Evolutionary conservation across 2,797 vertebrate genomes (phyloP).

Genomic region (Siniperca undulata): DNA sequence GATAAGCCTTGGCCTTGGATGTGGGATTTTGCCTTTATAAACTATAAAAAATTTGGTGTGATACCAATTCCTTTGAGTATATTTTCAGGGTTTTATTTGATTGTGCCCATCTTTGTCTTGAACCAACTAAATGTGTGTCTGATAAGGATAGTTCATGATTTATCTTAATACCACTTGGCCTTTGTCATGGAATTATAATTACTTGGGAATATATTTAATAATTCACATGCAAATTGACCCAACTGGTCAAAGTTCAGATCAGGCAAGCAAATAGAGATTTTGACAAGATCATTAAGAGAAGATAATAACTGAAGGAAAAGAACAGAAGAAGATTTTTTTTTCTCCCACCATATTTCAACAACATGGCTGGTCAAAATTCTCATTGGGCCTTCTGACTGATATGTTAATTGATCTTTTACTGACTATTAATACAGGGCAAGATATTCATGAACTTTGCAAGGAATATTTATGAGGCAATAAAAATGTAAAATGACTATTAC

Average conservation of each 20-base stretch:
- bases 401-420: constrained; percentile 86
- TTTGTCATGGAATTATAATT: constrained; percentile 44
- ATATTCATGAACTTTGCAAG: constrained; percentile 79
- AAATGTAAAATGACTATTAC: constrained; percentile 77
- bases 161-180: constrained; percentile 12
- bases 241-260: constrained; percentile 71
- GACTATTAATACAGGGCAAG: constrained; percentile 78
- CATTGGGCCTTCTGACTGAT: constrained; percentile 61
- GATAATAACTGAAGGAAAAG: constrained; percentile 52
- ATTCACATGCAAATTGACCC: constrained; percentile 74
- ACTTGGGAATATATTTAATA: constrained; percentile 67
- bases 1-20: background rate
- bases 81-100: constrained; percentile 11
- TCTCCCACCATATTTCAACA: constrained; percentile 20
- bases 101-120: background rate
- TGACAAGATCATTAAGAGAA: constrained; percentile 59
- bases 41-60: background rate
- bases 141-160: constrained; percentile 25
- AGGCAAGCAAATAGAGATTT: constrained; percentile 45
- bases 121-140: constrained; percentile 7
- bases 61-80: background rate
- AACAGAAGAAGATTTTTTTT: constrained; percentile 24
- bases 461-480: constrained; percentile 84
- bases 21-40: background rate
- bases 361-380: constrained; percentile 59